phyloP scores from a whole-genome alignment of 1,140 invertebrate species.

The Yoshiicerus persimilis region DNA sequence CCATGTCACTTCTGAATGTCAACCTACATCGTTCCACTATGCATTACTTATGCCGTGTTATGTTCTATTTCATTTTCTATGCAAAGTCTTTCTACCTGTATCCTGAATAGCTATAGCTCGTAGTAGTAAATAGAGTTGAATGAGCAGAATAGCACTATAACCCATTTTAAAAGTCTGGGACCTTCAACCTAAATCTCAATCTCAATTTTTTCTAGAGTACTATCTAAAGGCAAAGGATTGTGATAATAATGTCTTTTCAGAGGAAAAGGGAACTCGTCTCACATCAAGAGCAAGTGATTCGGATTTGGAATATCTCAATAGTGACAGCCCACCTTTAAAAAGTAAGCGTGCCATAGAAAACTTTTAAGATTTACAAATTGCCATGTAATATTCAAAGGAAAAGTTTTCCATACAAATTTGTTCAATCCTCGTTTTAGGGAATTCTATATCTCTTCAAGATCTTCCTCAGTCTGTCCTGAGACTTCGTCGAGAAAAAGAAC shows the following conservation, averaged over 20 bases:
- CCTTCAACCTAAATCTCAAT: neutral
- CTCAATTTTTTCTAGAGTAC: neutral
- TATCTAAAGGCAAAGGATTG: neutral
- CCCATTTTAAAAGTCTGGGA: neutral
- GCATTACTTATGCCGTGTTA: neutral
- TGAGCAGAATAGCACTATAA: neutral
- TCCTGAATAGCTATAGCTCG: neutral
- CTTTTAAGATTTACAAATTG: neutral
- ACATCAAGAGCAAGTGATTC: conserved; percentile 35
- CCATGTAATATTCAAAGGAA: neutral
- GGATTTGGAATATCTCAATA: conserved; percentile 34
- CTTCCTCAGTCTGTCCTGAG: conserved; percentile 33
- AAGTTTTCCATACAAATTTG: no score
- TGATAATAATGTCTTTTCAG: conserved; percentile 15
- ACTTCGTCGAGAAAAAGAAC: conserved; percentile 34
- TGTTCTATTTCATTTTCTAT: neutral
- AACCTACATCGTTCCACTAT: neutral
- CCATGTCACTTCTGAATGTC: neutral
- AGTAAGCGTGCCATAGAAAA: neutral
- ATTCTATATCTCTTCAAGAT: conserved; percentile 38
- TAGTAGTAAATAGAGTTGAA: neutral
- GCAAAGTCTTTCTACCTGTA: neutral
- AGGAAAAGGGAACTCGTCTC: conserved; percentile 13
- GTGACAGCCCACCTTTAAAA: conserved; percentile 31
- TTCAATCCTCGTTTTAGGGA: neutral